Evolutionary conservation across 53 echinoderm and acorn worm species (phyloP).

Genomic region (Holothuria leucospilota): DNA sequence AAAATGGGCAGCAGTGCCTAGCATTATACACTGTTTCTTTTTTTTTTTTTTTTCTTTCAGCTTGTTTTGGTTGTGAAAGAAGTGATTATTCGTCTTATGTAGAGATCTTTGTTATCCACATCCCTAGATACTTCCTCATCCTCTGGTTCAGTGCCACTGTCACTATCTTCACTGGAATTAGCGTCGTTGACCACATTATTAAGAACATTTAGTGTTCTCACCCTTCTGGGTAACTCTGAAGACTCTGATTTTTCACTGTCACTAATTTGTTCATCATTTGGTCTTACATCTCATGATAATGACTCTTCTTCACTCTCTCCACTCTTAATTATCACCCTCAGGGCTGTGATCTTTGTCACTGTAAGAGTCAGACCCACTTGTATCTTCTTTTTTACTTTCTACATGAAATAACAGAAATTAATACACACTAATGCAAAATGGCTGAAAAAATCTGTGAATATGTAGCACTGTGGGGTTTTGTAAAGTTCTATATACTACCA

Average conservation of each 20-base stretch:
- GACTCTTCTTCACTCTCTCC: too few relatives aligned
- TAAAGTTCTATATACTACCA: too few relatives aligned
- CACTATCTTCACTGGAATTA: neutral
- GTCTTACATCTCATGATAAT: too few relatives aligned
- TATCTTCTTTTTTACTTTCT: too few relatives aligned
- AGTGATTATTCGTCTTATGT: neutral
- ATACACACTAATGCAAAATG: too few relatives aligned
- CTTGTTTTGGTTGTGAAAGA: conserved; percentile 20
- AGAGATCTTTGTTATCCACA: neutral
- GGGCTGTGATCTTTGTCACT: too few relatives aligned
- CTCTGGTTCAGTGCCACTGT: neutral
- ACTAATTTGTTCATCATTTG: too few relatives aligned
- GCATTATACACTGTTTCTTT: conserved; percentile 56
- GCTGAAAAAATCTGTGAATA: too few relatives aligned
- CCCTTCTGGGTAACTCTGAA: neutral
- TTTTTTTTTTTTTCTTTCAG: conserved; percentile 56
- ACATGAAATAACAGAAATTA: too few relatives aligned
- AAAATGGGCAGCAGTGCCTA: conserved; percentile 60
- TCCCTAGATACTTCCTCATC: conserved; percentile 13
- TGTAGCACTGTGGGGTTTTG: too few relatives aligned
- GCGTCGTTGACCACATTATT: neutral
- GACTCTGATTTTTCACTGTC: neutral
- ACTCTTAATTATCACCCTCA: too few relatives aligned
- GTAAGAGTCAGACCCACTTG: too few relatives aligned
- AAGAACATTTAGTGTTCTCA: neutral